Evolutionary conservation across 2,113 vertebrate genomes (phyloP), one percentile per base, ranked within the genome.

Genomic region (Pelusios castaneus): DNA sequence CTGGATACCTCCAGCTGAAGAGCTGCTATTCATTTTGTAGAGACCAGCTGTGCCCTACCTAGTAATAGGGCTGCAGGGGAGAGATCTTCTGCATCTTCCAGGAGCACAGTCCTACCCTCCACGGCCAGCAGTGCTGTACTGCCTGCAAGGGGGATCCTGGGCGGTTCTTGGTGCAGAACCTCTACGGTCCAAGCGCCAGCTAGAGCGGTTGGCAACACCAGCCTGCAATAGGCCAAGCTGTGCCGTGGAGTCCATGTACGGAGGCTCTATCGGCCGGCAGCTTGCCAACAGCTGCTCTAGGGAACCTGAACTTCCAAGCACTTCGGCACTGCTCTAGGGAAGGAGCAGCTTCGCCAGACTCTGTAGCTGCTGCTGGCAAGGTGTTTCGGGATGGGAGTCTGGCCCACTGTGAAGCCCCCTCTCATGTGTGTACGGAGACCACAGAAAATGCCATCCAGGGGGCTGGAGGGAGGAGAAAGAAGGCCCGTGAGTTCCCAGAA

Each of bases 181-280:
- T 27, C 85, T 0, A 3, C 27, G 4, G 10, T 5, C 45, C 6
- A 49, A 31, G 47, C 27, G 6, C 6, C 16, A 13, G 45, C n/a
- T 1, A 1, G 3, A 17, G 17, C 1, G 2, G 75, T 8, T 2
- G 49, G 0, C 2, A 31, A 8, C 82, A 60, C 29, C 41, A n/a
- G 13, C 2, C 16, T 17, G 51, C 14, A 52, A 52, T 5, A 52
- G 5, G 51, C 51, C 29, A 34, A 29, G n/a, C 16, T 70, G 22
- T 19, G 38, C 21, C 10, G 1, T 38, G n/a, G 6, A 8, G 55
- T 41, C 19, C 38, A 5, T 27, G 3, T 2, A 0, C 16, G 8
- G 19, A 51, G 2, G 31, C 1, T 3, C 6, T n/a, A 45, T 14
- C 58, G 45, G 80, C 31, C n/a, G 47, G 58, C 47, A 78, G 3